A percentile compares a stretch with the other conserved stretches of the same genome.
phyloP scores from a whole-genome alignment of 2,797 vertebrate genomes.

The Sternotherus odoratus region DNA sequence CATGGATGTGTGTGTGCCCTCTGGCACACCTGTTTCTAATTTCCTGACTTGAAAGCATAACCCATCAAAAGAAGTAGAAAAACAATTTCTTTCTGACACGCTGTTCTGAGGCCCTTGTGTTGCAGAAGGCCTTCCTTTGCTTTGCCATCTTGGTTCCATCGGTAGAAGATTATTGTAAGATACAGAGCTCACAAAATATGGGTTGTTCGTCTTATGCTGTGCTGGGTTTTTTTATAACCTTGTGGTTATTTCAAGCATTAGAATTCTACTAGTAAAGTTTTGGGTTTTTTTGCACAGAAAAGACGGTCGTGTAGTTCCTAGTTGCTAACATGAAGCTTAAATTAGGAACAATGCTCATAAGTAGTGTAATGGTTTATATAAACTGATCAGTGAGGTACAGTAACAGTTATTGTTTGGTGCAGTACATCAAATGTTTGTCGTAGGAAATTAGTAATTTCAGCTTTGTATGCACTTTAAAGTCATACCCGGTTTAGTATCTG shows the following conservation, averaged over 20 bases:
- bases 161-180: slow-evolving; percentile 65
- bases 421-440: slow-evolving; percentile 25
- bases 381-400: slow-evolving; percentile 37
- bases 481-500: slow-evolving; percentile 60
- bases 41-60: slow-evolving; percentile 97
- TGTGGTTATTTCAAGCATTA: slow-evolving; percentile 76
- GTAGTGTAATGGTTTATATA: slow-evolving; percentile 49
- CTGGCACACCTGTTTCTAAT: slow-evolving; percentile 96
- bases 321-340: slow-evolving; percentile 62
- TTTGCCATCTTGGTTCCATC: slow-evolving; percentile 75
- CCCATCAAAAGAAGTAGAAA: slow-evolving; percentile 93
- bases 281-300: slow-evolving; percentile 18
- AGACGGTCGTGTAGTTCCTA: slow-evolving; percentile 45
- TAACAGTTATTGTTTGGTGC: slow-evolving; percentile 37
- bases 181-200: slow-evolving; percentile 70
- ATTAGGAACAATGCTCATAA: neutral
- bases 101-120: slow-evolving; percentile 79
- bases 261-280: slow-evolving; percentile 71
- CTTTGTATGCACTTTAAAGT: slow-evolving; percentile 46
- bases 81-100: slow-evolving; percentile 91
- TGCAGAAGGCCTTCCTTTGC: slow-evolving; percentile 68
- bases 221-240: slow-evolving; percentile 64
- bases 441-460: neutral
- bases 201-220: slow-evolving; percentile 57
- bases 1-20: slow-evolving; percentile 90